These are phyloP conservation scores for Sebastes iracundus DNA, from an alignment of 2,797 vertebrate species.

Conservation along the genomic window DNA sequence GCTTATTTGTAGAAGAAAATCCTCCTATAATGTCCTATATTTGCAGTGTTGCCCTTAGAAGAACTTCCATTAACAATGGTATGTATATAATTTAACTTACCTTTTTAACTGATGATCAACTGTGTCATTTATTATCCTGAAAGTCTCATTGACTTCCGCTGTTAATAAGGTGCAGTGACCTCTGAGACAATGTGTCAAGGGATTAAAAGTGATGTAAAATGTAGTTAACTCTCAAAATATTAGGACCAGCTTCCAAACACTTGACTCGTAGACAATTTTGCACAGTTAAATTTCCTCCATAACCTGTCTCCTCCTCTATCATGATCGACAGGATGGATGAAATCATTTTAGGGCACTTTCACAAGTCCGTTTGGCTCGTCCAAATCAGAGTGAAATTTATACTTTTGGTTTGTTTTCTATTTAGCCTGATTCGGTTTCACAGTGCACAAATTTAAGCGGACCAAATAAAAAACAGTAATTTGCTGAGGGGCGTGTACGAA, in stretches of 20 bases:
- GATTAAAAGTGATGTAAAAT: background rate
- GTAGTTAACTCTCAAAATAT: background rate
- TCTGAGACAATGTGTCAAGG: background rate
- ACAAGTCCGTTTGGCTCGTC: too few species aligned
- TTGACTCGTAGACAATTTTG: background rate
- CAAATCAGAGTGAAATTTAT: too few species aligned
- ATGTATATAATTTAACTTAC: background rate
- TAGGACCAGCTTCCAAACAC: background rate
- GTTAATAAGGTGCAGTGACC: background rate
- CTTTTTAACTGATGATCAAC: background rate
- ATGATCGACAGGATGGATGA: background rate
- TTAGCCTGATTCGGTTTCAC: too few species aligned
- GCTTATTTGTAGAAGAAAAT: background rate
- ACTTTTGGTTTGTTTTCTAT: too few species aligned
- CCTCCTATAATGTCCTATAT: background rate
- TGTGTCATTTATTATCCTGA: background rate
- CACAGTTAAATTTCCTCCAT: background rate
- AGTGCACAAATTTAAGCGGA: too few species aligned
- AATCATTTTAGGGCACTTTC: background rate
- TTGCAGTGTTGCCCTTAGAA: background rate
- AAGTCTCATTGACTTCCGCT: background rate
- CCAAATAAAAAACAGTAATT: too few species aligned
- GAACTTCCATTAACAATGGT: background rate
- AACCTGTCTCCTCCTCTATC: background rate
- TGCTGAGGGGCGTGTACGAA: too few species aligned